Conservation (phyloP, 2,888 invertebrate species). For the Hypselothyrea guttata region DNA sequence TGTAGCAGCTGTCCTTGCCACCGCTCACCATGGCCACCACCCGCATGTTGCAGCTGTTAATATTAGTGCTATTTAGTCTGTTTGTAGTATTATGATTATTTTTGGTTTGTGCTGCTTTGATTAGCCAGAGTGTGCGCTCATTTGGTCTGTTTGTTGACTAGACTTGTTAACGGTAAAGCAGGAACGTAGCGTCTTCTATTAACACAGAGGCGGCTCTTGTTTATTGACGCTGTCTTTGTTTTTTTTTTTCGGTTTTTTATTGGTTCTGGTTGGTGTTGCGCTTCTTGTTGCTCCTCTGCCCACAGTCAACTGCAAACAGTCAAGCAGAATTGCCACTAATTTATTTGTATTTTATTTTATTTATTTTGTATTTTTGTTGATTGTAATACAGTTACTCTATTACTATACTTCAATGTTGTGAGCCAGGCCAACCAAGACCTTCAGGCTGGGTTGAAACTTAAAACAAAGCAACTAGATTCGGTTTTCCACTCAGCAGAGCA, state of each 20-base stretch:
- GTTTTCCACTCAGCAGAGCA: no score
- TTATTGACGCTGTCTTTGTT: conserved; percentile 14
- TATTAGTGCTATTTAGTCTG: conserved; percentile 24
- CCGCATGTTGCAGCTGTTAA: conserved; percentile 85
- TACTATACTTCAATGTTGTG: no score
- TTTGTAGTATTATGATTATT: conserved; percentile 30
- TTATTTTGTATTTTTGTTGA: no score
- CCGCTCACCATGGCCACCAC: conserved; percentile 96
- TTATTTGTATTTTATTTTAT: no score
- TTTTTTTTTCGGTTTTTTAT: no score
- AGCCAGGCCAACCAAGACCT: no score
- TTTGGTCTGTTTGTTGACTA: conserved; percentile 72
- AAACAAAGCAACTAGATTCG: no score
- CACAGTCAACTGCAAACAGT: conserved; percentile 29
- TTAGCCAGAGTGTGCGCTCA: conserved; percentile 48
- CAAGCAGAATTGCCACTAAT: no score
- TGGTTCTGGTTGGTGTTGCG: conserved; percentile 5
- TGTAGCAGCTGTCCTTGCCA: conserved; percentile 99
- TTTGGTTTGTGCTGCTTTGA: conserved; percentile 51
- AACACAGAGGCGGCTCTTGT: conserved; percentile 51
- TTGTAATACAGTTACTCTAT: no score
- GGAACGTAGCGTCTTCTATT: conserved; percentile 53
- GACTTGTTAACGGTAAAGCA: conserved; percentile 55
- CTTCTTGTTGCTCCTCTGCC: not conserved
- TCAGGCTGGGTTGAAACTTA: no score